phyloP scores from a whole-genome alignment of 2,113 vertebrate genomes.

The Sphaerodactylus townsendi region DNA sequence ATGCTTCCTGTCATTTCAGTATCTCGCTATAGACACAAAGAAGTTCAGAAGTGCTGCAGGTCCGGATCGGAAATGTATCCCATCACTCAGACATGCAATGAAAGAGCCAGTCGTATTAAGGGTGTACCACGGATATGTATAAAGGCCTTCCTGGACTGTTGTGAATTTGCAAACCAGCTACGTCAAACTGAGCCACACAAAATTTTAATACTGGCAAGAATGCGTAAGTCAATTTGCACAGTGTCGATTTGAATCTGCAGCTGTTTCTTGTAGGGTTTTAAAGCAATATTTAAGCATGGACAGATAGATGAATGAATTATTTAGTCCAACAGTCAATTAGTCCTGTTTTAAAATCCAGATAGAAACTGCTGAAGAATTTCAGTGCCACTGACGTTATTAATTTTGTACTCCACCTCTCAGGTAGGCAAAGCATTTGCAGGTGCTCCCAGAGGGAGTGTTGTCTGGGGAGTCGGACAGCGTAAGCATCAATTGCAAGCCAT shows the following conservation, averaged over 20 bases:
- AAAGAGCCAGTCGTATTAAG: slow-evolving; percentile 31
- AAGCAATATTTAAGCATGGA: neutral
- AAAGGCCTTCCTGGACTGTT: slow-evolving; percentile 75
- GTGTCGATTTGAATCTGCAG: fast-evolving
- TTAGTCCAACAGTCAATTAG: neutral
- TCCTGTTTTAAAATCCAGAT: neutral
- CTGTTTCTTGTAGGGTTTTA: neutral
- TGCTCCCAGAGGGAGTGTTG: too few species aligned
- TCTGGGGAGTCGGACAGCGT: too few species aligned
- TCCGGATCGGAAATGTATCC: slow-evolving; percentile 67
- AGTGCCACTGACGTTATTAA: too few species aligned
- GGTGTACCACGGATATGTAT: neutral
- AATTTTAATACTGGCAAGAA: slow-evolving; percentile 67
- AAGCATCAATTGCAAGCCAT: too few species aligned
- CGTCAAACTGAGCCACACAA: slow-evolving; percentile 8
- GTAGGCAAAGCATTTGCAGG: too few species aligned
- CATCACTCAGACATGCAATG: slow-evolving; percentile 61
- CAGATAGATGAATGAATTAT: neutral
- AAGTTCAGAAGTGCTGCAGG: slow-evolving; percentile 65
- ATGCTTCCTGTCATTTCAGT: slow-evolving; percentile 63
- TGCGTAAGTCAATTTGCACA: slow-evolving; percentile 73
- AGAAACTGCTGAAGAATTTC: too few species aligned
- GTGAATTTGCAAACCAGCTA: slow-evolving; percentile 53
- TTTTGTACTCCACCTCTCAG: too few species aligned
- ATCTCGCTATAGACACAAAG: neutral